These are phyloP conservation scores for Mizuhopecten yessoensis DNA, from an alignment of 1,140 invertebrate species.

Conservation along the genomic window DNA sequence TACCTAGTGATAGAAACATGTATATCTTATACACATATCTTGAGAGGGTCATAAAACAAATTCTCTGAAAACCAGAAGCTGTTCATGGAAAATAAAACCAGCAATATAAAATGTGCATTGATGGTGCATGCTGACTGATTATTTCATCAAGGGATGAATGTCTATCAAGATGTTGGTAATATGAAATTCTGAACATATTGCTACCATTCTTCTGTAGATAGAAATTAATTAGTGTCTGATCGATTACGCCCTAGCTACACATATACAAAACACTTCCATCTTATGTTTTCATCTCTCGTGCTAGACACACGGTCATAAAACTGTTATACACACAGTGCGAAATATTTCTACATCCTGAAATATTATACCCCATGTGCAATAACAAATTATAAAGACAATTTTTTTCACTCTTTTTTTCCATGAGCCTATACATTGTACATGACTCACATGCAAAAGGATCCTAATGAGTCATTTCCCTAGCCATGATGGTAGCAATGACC, in stretches of 20 bases:
- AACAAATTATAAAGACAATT: neutral
- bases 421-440: constrained; percentile 1
- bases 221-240: neutral
- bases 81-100: neutral
- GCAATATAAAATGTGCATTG: neutral
- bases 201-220: neutral
- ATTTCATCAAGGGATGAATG: neutral
- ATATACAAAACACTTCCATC: constrained; percentile 9
- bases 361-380: neutral
- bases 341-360: neutral
- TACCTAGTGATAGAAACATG: neutral
- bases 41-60: neutral
- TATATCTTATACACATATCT: neutral
- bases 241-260: neutral
- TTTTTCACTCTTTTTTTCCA: neutral
- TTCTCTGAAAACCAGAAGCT: neutral
- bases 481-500: constrained; percentile 1
- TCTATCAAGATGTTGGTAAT: neutral
- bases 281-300: neutral
- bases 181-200: neutral
- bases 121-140: neutral
- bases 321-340: neutral
- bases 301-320: neutral
- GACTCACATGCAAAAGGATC: neutral
- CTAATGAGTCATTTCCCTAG: neutral